phyloP scores from a whole-genome alignment of 2,888 invertebrate species.

The Chrysomela aeneicollis region DNA sequence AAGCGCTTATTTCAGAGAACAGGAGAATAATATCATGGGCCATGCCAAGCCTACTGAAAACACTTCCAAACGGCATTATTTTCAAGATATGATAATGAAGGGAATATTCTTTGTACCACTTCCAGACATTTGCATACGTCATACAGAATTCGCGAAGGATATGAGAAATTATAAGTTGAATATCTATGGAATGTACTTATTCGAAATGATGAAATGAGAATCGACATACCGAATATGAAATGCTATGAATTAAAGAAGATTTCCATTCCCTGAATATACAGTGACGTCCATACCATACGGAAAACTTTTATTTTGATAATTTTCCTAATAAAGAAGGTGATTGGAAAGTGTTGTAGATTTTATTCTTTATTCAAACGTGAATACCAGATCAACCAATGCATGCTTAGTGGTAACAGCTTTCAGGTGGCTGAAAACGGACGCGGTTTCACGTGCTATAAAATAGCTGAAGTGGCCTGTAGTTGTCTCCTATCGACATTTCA shows the following conservation, averaged over 20 bases:
- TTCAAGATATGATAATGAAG: conserved; percentile 1
- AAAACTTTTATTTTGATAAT: no score
- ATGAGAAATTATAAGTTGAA: no score
- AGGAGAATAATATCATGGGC: conserved; percentile 35
- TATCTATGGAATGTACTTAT: no score
- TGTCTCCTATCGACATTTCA: conserved; percentile 1
- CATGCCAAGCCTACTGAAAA: conserved; percentile 26
- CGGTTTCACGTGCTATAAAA: conserved; percentile 29
- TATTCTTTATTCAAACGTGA: no score
- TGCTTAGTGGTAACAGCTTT: conserved; percentile 30
- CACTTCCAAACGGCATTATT: conserved; percentile 19
- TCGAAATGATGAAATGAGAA: neutral
- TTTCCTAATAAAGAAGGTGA: no score
- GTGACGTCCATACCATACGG: no score
- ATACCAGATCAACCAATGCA: no score
- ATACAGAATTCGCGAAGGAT: no score
- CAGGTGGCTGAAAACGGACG: conserved; percentile 37
- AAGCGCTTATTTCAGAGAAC: conserved; percentile 30
- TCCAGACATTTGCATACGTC: neutral
- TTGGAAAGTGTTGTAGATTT: no score
- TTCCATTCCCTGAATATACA: no score
- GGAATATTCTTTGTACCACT: neutral
- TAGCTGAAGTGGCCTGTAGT: conserved; percentile 12
- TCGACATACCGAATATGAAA: no score
- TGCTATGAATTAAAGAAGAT: no score